phyloP scores from a whole-genome alignment of 2,888 invertebrate species.

The Lasioglossum pauxillum region DNA sequence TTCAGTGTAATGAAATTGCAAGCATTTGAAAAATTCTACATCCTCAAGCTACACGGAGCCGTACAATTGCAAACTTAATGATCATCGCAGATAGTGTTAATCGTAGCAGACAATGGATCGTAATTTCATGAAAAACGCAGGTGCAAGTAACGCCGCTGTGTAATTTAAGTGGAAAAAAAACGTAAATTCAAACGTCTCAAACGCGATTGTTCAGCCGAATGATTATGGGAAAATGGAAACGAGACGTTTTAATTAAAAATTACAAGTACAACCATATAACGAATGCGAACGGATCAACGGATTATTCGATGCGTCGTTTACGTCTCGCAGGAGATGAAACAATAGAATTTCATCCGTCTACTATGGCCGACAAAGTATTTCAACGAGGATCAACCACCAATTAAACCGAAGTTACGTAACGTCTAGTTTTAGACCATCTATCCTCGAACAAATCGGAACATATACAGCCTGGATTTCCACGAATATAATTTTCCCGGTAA shows the following conservation, averaged over 20 bases:
- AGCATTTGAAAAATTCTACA: background rate
- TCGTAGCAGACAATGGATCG: background rate
- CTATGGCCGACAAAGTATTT: slow-evolving; percentile 17
- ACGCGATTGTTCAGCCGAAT: background rate
- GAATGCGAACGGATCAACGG: background rate
- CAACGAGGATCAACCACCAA: slow-evolving; percentile 39
- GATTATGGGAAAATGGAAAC: background rate
- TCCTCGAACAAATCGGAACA: slow-evolving; percentile 1
- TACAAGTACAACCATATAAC: background rate
- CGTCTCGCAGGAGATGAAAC: background rate
- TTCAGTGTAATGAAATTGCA: background rate
- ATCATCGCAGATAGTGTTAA: background rate
- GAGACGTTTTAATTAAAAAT: background rate
- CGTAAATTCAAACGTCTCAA: background rate
- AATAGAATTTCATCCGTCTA: slow-evolving; percentile 1
- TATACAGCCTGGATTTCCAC: slow-evolving; percentile 20
- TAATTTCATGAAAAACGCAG: background rate
- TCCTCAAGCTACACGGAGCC: background rate
- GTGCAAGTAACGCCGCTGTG: background rate
- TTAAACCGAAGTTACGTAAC: slow-evolving; percentile 40
- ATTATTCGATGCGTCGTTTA: background rate
- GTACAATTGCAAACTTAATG: background rate
- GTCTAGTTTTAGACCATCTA: slow-evolving; percentile 30
- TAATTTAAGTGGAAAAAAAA: background rate
- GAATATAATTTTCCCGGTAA: slow-evolving; percentile 41